Evolutionary conservation across 2,888 invertebrate species (phyloP).

Genomic region (Ennomos fuscantarius): DNA sequence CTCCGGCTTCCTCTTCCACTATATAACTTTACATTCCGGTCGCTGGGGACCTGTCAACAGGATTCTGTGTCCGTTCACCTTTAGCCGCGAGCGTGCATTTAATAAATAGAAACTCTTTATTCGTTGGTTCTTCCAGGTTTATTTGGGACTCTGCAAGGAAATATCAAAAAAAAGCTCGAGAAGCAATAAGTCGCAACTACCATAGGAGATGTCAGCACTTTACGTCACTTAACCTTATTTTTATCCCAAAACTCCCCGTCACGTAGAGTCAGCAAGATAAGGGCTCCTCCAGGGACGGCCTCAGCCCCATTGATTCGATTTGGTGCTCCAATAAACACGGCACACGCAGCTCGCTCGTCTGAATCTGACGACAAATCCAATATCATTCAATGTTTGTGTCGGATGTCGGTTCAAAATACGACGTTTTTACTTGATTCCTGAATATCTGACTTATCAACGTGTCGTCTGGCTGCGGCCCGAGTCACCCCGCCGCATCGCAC

Average conservation of each 20-base stretch:
- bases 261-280: conserved; percentile 6
- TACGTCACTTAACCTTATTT: conserved; percentile 9
- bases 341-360: not conserved
- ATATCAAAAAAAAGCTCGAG: not conserved
- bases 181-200: too few relatives aligned
- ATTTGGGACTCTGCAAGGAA: not conserved
- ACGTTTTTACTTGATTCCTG: conserved; percentile 1
- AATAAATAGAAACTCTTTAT: too few relatives aligned
- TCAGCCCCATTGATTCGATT: conserved; percentile 19
- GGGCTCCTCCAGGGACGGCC: conserved; percentile 1
- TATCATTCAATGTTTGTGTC: conserved; percentile 15
- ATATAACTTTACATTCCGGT: too few relatives aligned
- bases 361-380: conserved; percentile 15
- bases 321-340: conserved; percentile 14
- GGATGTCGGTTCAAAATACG: conserved; percentile 1
- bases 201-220: conserved; percentile 8
- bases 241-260: not conserved
- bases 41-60: too few relatives aligned
- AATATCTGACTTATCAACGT: not conserved
- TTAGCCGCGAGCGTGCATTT: too few relatives aligned
- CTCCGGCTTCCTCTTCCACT: too few relatives aligned
- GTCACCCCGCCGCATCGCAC: not conserved
- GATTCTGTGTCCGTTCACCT: too few relatives aligned
- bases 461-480: not conserved
- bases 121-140: too few relatives aligned